Percentiles rank a stretch among this genome's conserved stretches.
Evolutionary conservation across 1,140 invertebrate species (phyloP).

Genomic region (Heterodera carotae): DNA sequence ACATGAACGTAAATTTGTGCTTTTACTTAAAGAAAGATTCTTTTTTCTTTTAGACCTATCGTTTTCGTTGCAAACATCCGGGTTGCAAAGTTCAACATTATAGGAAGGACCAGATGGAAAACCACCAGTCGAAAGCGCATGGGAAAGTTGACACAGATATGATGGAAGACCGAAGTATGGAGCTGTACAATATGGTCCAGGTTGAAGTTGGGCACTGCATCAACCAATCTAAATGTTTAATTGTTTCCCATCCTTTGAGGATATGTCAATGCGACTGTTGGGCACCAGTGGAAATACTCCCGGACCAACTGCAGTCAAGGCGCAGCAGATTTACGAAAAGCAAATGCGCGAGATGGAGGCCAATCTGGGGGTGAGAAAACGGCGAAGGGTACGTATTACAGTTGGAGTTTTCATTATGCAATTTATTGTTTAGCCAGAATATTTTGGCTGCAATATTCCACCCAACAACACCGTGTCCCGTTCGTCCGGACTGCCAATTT

Average conservation of each 20-base stretch:
- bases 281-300: constrained; percentile 61
- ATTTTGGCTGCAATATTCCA: constrained; percentile 14
- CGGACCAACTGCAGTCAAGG: constrained; percentile 53
- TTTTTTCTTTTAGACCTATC: constrained; percentile 52
- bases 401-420: background rate
- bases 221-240: background rate
- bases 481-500: background rate
- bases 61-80: constrained; percentile 60
- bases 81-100: constrained; percentile 61
- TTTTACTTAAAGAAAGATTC: constrained; percentile 17
- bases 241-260: constrained; percentile 38
- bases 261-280: constrained; percentile 64
- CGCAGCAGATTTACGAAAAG: constrained; percentile 49
- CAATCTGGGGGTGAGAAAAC: constrained; percentile 31
- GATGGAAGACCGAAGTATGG: constrained; percentile 58
- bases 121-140: constrained; percentile 60
- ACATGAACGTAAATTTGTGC: constrained; percentile 48
- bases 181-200: constrained; percentile 35
- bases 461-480: background rate
- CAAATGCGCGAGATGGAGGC: constrained; percentile 44
- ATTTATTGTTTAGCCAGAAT: background rate
- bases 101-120: constrained; percentile 65
- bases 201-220: constrained; percentile 10
- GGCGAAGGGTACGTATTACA: constrained; percentile 20
- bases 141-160: constrained; percentile 60